Evolutionary conservation across 1,140 invertebrate genomes (phyloP).

Genomic region (Ceratosolen fusciceps): DNA sequence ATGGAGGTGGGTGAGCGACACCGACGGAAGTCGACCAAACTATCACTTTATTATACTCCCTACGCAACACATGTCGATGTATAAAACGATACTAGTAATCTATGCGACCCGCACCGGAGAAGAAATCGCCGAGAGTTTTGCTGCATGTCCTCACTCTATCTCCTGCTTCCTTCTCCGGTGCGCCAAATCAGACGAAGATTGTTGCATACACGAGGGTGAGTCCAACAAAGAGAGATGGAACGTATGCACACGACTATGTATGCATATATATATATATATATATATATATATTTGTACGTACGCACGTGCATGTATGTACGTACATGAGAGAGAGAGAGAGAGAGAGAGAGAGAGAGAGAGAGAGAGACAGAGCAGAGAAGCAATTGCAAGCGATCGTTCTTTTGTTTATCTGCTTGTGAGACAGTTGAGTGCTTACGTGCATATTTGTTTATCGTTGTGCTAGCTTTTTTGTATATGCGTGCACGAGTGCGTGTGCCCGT

Average conservation of each 20-base stretch:
- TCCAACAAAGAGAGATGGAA: not conserved
- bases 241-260: not conserved
- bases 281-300: too few species aligned
- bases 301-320: too few species aligned
- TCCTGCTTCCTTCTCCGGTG: not conserved
- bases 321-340: too few species aligned
- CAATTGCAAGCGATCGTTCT: not conserved
- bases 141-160: not conserved
- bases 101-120: conserved; percentile 49
- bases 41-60: conserved; percentile 55
- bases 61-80: conserved; percentile 58
- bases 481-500: not conserved
- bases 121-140: not conserved
- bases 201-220: not conserved
- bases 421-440: not conserved
- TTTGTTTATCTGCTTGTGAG: not conserved
- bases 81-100: conserved; percentile 60
- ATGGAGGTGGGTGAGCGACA: not conserved
- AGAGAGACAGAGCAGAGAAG: conserved; percentile 6
- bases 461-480: too few species aligned
- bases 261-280: too few species aligned
- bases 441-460: not conserved
- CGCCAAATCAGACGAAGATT: not conserved
- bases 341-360: not conserved
- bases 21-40: conserved; percentile 3